These are phyloP conservation scores for Cerastis leucographa DNA, from an alignment of 2,888 invertebrate genomes.

Conservation along the genomic window DNA sequence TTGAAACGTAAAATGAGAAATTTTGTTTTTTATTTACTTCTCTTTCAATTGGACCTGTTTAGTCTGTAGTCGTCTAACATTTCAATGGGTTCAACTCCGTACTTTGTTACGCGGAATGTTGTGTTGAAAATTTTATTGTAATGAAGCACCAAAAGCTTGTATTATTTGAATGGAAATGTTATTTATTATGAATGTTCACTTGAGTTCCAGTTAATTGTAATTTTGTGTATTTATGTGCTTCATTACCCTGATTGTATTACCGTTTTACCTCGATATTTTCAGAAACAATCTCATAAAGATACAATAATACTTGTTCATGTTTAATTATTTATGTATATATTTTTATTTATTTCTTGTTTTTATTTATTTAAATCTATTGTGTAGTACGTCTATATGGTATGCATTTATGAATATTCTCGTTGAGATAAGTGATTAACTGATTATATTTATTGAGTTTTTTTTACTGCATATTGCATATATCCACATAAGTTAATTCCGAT, in stretches of 20 bases:
- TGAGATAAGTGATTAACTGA: background rate
- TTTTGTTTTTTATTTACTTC: slow-evolving; percentile 64
- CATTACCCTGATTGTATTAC: background rate
- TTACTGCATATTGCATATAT: background rate
- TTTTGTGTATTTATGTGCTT: slow-evolving; percentile 11
- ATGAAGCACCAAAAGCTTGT: slow-evolving; percentile 23
- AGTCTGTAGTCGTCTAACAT: slow-evolving; percentile 42
- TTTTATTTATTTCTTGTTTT: too few relatives aligned
- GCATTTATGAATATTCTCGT: background rate
- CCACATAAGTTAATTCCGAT: background rate
- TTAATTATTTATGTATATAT: too few relatives aligned
- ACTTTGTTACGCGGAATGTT: slow-evolving; percentile 31
- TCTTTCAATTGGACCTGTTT: slow-evolving; percentile 50
- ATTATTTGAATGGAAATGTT: slow-evolving; percentile 24
- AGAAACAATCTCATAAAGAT: background rate
- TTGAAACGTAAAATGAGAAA: slow-evolving; percentile 75
- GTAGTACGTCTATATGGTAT: background rate
- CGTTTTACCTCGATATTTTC: slow-evolving; percentile 11
- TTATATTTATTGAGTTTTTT: background rate
- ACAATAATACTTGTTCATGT: background rate
- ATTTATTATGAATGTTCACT: background rate
- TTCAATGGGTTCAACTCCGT: slow-evolving; percentile 22
- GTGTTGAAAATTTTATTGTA: slow-evolving; percentile 32
- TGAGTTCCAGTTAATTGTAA: slow-evolving; percentile 18
- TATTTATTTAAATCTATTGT: background rate